Conservation (phyloP, 2,888 invertebrate genomes). For the Andricus curvator region DNA sequence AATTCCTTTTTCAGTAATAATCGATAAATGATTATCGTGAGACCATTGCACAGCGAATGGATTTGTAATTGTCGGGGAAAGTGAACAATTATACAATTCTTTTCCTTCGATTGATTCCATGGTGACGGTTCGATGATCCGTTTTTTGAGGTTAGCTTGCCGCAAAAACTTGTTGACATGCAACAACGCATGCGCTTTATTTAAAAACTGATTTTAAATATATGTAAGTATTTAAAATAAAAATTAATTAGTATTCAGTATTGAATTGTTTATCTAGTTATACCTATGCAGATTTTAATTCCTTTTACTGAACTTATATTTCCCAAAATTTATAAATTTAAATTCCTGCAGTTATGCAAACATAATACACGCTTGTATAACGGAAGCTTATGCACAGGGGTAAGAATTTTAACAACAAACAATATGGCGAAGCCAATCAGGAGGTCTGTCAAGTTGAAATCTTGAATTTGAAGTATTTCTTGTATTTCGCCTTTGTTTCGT, state of each 20-base stretch:
- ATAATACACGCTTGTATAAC: neutral
- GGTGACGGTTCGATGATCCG: neutral
- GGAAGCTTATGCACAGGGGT: neutral
- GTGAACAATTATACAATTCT: conserved; percentile 36
- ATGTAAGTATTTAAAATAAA: no score
- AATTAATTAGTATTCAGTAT: no score
- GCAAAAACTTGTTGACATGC: neutral
- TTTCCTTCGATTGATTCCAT: conserved; percentile 10
- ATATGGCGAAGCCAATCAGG: neutral
- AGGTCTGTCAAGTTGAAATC: neutral
- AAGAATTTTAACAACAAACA: neutral
- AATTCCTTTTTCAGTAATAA: conserved; percentile 73
- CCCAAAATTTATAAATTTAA: neutral
- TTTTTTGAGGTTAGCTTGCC: no score
- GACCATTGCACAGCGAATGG: conserved; percentile 68
- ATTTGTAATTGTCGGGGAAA: conserved; percentile 7
- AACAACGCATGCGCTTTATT: neutral
- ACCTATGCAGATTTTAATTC: neutral
- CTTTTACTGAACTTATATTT: neutral
- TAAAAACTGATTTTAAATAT: neutral
- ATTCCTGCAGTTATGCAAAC: neutral
- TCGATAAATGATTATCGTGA: conserved; percentile 72
- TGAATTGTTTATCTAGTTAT: no score
- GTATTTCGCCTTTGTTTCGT: neutral
- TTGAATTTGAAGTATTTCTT: neutral